phyloP scores from a whole-genome alignment of 2,113 vertebrate genomes.

The Dromaius novaehollandiae region DNA sequence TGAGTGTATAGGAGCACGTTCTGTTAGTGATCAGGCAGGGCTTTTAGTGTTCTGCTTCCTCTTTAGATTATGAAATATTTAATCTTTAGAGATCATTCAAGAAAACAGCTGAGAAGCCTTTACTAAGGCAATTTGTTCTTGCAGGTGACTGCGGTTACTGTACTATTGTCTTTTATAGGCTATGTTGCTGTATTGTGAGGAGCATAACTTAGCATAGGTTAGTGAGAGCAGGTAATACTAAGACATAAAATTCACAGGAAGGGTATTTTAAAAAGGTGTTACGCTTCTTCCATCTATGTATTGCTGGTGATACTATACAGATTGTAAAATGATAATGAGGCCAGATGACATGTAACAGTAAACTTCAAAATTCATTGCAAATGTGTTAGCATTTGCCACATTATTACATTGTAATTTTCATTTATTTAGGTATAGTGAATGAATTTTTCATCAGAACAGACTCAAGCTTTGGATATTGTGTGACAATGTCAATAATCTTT shows the following conservation, averaged over 20 bases:
- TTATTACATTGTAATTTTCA: not conserved
- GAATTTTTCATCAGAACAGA: not conserved
- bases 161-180: not conserved
- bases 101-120: not conserved
- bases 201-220: not conserved
- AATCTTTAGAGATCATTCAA: not conserved
- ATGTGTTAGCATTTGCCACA: not conserved
- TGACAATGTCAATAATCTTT: not conserved
- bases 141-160: not conserved
- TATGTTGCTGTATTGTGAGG: not conserved
- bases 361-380: not conserved
- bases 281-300: not conserved
- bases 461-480: not conserved
- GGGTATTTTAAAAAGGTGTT: not conserved
- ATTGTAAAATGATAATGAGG: not conserved
- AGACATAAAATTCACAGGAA: not conserved
- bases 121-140: rapidly evolving
- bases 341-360: not conserved
- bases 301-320: not conserved
- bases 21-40: not conserved
- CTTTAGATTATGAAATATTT: not conserved
- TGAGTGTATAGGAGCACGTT: not conserved
- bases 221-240: not conserved
- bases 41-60: not conserved
- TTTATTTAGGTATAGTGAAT: not conserved